phyloP scores from a whole-genome alignment of 2,888 invertebrate genomes.

The Cecidostiba fungosa region DNA sequence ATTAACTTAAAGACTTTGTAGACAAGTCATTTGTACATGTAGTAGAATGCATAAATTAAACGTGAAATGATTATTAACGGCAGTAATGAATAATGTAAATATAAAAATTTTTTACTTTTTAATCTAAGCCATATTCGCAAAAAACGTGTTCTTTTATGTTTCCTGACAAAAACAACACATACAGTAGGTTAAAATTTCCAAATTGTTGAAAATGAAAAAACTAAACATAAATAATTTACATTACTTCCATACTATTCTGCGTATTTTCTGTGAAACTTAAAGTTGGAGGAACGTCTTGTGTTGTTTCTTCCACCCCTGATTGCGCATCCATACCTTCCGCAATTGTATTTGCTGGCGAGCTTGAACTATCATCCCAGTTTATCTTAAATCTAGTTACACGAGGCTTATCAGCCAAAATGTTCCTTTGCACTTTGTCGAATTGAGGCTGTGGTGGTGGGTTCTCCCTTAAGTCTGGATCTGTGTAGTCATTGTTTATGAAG shows the following conservation, averaged over 20 bases:
- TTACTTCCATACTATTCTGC: conserved; percentile 79
- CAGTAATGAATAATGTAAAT: conserved; percentile 43
- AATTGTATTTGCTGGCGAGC: conserved; percentile 73
- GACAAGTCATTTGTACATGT: conserved; percentile 55
- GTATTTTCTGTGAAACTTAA: conserved; percentile 77
- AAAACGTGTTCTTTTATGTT: conserved; percentile 35
- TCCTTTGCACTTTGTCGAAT: conserved; percentile 92
- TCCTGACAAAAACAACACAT: conserved; percentile 33
- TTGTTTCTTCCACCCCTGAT: conserved; percentile 73
- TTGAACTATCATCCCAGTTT: conserved; percentile 92
- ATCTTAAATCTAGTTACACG: conserved; percentile 98
- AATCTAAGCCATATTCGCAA: conserved; percentile 39
- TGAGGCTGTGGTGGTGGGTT: conserved; percentile 96
- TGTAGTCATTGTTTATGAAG: conserved; percentile 98
- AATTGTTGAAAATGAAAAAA: conserved; percentile 42
- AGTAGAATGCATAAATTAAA: conserved; percentile 62
- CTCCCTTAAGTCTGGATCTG: conserved; percentile 94
- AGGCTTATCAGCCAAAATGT: conserved; percentile 85
- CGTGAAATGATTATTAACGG: conserved; percentile 46
- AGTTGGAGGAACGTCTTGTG: conserved; percentile 75
- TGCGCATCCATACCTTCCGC: conserved; percentile 76
- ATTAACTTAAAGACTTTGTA: conserved; percentile 48
- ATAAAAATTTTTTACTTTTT: conserved; percentile 31
- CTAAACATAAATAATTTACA: conserved; percentile 71
- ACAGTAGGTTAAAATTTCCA: conserved; percentile 20